phyloP scores from a whole-genome alignment of 2,888 invertebrate genomes.

The Apamea monoglypha region DNA sequence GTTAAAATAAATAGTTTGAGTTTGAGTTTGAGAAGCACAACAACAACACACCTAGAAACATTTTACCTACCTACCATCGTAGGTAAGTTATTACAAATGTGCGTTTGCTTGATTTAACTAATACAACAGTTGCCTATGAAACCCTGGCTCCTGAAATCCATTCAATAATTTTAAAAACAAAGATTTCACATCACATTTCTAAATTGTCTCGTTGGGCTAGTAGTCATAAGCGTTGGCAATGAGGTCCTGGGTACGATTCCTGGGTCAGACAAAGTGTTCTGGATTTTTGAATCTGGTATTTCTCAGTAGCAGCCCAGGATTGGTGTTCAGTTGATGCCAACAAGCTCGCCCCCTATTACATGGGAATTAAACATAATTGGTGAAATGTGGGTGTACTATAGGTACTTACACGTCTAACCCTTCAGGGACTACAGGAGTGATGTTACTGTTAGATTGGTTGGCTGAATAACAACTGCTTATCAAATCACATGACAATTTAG shows the following conservation, averaged over 20 bases:
- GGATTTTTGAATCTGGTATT: not conserved
- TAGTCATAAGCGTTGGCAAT: not conserved
- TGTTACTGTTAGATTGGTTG: not conserved
- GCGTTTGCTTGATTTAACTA: not conserved
- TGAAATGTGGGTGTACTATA: not conserved
- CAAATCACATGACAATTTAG: not conserved
- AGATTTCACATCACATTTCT: no score
- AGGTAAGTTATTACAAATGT: not conserved
- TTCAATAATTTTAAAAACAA: not conserved
- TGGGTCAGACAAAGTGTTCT: not conserved
- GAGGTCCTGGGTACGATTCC: not conserved
- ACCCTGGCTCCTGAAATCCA: not conserved
- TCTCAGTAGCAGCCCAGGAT: not conserved
- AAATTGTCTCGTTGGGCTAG: not conserved
- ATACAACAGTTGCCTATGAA: not conserved
- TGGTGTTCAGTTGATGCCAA: not conserved
- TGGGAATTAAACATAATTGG: not conserved
- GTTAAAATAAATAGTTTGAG: no score
- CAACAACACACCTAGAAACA: not conserved
- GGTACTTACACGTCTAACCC: not conserved
- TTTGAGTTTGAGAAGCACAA: no score
- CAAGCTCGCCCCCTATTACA: not conserved
- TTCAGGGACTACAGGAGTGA: not conserved
- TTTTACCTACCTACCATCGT: not conserved
- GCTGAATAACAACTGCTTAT: not conserved